Base-by-base conservation (phyloP, 1,140 invertebrate species). In the Plectrocnemia conspersa region DNA sequence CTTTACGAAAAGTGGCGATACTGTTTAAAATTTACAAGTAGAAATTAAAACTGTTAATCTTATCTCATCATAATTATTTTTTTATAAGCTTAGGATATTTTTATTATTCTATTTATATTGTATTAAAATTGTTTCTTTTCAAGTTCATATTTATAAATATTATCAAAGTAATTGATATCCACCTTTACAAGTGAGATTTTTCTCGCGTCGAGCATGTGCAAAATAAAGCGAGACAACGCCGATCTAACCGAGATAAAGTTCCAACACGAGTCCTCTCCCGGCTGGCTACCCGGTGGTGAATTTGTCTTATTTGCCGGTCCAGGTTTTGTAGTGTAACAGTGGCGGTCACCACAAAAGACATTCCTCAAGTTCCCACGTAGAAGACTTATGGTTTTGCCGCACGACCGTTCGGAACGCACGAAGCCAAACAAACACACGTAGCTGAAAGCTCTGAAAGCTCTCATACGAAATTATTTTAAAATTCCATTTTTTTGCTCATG, bases 321-420 rank as follows among this genome's bases (percentile, higher is more conserved):
- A 18, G 36, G 15, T 15, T 10, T 16, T 16, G 36, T 7, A 35
- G 11, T 3, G 16, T 11, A 11, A 11, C 47, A 19, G 19, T 15
- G 47, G 33, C 47, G 21, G 42, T 24, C 35, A 6, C 7, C 33
- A 38, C 47, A 50, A 50, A 50, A 24, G 47, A 35, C 47, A 50
- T 50, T 50, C 47, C 22, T 38, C 47, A 24, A 50, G 47, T 50
- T 50, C 47, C 33, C 47, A 50, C 47, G 47, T 16, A 29, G 32
- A 50, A 50, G 47, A 50, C 47, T 50, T 50, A 50, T 50, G 47
- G 47, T 50, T 50, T 50, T 38, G 47, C 19, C 41, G n/a, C n/a
- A n/a, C n/a, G n/a, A n/a, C n/a, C n/a, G n/a, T n/a, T n/a, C n/a
- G n/a, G n/a, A n/a, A n/a, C n/a, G n/a, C n/a, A n/a, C n/a, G n/a